phyloP scores from a whole-genome alignment of 2,888 invertebrate genomes.

The Leucoma salicis region DNA sequence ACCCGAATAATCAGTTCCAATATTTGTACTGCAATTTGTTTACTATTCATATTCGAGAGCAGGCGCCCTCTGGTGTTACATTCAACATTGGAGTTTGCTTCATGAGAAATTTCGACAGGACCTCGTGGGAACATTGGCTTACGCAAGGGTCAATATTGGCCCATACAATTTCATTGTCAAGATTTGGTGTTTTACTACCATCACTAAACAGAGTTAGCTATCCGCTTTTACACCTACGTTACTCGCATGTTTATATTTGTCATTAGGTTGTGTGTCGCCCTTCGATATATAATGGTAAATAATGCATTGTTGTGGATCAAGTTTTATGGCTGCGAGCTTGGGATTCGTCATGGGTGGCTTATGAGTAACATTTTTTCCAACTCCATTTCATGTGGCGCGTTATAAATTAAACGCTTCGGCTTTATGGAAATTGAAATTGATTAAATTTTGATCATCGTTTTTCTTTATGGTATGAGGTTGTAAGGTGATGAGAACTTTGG shows the following conservation, averaged over 20 bases:
- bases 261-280: slow-evolving; percentile 75
- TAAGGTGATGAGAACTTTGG: too few species aligned
- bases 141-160: slow-evolving; percentile 71
- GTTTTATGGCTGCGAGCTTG: slow-evolving; percentile 68
- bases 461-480: slow-evolving; percentile 5
- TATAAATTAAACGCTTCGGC: slow-evolving; percentile 24
- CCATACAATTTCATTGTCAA: slow-evolving; percentile 64
- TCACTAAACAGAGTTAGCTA: slow-evolving; percentile 63
- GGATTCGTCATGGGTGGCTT: slow-evolving; percentile 76
- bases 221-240: slow-evolving; percentile 76
- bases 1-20: slow-evolving; percentile 69
- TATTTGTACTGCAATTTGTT: slow-evolving; percentile 76
- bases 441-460: slow-evolving; percentile 11
- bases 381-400: slow-evolving; percentile 28
- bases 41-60: slow-evolving; percentile 42
- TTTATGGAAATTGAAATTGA: slow-evolving; percentile 15
- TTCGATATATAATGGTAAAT: slow-evolving; percentile 80
- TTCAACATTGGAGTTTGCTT: slow-evolving; percentile 51
- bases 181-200: slow-evolving; percentile 46
- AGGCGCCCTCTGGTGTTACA: slow-evolving; percentile 66
- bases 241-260: slow-evolving; percentile 67
- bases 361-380: slow-evolving; percentile 40
- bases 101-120: slow-evolving; percentile 74
- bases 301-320: slow-evolving; percentile 77
- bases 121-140: slow-evolving; percentile 70